These are phyloP conservation scores for Crotalus horridus DNA, from an alignment of 2,113 vertebrate species.

Conservation along the genomic window DNA sequence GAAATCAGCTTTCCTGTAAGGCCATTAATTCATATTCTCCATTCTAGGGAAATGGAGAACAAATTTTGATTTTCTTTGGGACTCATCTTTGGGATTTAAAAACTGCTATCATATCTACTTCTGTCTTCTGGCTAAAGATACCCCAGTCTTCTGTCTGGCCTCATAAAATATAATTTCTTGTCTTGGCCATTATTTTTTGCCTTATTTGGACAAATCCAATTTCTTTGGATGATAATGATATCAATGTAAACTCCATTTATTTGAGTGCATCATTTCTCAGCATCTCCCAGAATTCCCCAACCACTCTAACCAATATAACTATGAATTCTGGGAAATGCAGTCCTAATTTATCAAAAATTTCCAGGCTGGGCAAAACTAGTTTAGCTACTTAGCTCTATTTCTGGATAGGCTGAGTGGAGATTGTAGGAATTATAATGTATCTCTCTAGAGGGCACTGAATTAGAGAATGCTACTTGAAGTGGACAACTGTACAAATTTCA, in stretches of 20 bases:
- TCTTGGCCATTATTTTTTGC: not conserved
- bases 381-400: not conserved
- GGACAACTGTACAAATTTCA: not conserved
- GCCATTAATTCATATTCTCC: not conserved
- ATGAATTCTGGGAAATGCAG: not conserved
- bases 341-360: not conserved
- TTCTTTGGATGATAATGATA: not conserved
- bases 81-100: not conserved
- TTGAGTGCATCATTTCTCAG: not conserved
- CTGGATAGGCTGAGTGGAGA: not conserved
- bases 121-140: not conserved
- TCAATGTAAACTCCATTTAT: not conserved
- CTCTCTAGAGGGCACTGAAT: not conserved
- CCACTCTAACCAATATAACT: not conserved
- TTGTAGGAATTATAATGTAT: not conserved
- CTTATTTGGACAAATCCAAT: not conserved
- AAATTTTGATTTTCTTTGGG: not conserved
- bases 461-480: not conserved
- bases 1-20: not conserved
- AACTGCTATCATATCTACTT: not conserved
- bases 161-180: not conserved
- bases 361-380: not conserved
- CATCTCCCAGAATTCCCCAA: not conserved
- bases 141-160: not conserved
- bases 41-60: not conserved